Percentiles rank a stretch among this genome's conserved stretches.
Evolutionary conservation across 2,888 invertebrate species (phyloP).

Genomic region (Noctua pronuba): DNA sequence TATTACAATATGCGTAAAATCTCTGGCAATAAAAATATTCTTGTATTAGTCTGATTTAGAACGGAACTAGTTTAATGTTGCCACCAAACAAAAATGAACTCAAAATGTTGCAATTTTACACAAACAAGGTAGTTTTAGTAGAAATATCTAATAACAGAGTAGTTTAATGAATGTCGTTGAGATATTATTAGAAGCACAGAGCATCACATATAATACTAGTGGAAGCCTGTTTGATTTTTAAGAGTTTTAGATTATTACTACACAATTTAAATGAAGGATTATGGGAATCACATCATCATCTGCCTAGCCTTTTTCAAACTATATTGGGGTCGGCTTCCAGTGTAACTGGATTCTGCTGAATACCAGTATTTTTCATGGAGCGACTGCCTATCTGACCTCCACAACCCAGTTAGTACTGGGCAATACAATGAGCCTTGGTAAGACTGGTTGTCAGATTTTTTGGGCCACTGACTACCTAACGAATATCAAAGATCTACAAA

Average conservation of each 20-base stretch:
- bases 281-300: background rate
- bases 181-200: no score
- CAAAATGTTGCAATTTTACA: background rate
- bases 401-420: no score
- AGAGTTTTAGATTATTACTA: background rate
- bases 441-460: no score
- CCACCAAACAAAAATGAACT: background rate
- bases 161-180: background rate
- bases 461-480: no score
- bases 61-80: slow-evolving; percentile 11
- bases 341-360: no score
- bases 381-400: no score
- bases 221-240: background rate
- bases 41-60: background rate
- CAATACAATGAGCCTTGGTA: no score
- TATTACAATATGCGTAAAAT: background rate
- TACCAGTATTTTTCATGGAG: no score
- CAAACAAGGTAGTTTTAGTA: background rate
- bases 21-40: background rate
- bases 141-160: background rate
- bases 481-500: no score
- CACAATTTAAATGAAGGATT: background rate
- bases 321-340: no score
- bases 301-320: no score
- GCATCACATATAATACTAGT: no score